Evolutionary conservation across 2,113 vertebrate species (phyloP).

Genomic region (Pedionomus torquatus): DNA sequence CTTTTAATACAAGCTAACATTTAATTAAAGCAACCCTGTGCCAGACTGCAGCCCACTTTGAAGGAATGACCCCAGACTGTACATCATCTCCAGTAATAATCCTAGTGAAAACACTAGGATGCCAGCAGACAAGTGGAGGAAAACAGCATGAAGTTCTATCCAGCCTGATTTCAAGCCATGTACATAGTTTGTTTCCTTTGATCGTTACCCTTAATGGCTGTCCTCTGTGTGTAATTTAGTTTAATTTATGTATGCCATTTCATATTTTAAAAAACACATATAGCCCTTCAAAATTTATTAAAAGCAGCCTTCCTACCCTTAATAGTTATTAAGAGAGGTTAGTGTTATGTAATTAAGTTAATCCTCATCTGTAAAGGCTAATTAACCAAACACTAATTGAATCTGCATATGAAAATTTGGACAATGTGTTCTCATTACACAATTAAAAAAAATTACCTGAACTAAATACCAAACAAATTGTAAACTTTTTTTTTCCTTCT

Average conservation of each 20-base stretch:
- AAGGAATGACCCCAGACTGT: slow-evolving; percentile 16
- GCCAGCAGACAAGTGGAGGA: background rate
- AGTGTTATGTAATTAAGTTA: slow-evolving; percentile 74
- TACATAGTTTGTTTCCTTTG: slow-evolving; percentile 59
- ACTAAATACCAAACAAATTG: slow-evolving; percentile 42
- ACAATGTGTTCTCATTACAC: slow-evolving; percentile 68
- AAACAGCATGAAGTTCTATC: slow-evolving; percentile 44
- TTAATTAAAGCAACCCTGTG: slow-evolving; percentile 40
- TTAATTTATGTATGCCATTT: slow-evolving; percentile 70
- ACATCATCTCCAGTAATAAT: slow-evolving; percentile 30
- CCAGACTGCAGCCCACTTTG: background rate
- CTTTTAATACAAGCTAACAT: background rate
- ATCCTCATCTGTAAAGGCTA: slow-evolving; percentile 73
- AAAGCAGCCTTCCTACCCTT: slow-evolving; percentile 59
- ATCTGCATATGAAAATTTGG: slow-evolving; percentile 73
- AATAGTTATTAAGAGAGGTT: slow-evolving; percentile 74
- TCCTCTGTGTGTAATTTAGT: slow-evolving; percentile 60
- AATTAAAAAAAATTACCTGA: slow-evolving; percentile 43
- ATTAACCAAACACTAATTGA: slow-evolving; percentile 73
- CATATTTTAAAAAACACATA: slow-evolving; percentile 66
- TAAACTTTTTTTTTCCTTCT: slow-evolving; percentile 14
- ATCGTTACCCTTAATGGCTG: slow-evolving; percentile 50
- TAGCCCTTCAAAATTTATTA: slow-evolving; percentile 68
- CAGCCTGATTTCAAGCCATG: background rate
- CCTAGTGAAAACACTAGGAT: slow-evolving; percentile 30